Conservation (phyloP, 2,888 invertebrate genomes). For the Epirrita christyi region DNA sequence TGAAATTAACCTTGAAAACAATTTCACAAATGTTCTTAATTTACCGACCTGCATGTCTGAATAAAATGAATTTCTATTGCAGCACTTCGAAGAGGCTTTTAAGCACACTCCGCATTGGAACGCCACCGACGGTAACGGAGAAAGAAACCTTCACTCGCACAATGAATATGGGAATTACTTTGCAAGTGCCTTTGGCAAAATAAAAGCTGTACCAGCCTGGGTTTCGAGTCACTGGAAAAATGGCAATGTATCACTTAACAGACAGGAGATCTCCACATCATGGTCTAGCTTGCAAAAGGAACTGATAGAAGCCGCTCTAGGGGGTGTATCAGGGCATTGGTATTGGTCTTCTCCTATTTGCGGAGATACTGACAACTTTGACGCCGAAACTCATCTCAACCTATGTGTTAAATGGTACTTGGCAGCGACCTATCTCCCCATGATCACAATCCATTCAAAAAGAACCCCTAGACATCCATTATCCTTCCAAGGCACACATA, state of each 20-base stretch:
- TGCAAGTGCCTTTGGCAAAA: conserved; percentile 52
- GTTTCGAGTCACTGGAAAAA: conserved; percentile 68
- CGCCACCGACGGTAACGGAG: conserved; percentile 51
- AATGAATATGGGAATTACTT: conserved; percentile 85
- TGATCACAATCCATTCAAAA: conserved; percentile 81
- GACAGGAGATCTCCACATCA: conserved; percentile 81
- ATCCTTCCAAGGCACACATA: conserved; percentile 72
- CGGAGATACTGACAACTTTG: conserved; percentile 78
- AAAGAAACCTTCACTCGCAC: conserved; percentile 73
- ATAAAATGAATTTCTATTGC: conserved; percentile 31
- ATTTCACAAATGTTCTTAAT: no score
- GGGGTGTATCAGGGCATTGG: conserved; percentile 78
- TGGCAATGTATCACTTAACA: conserved; percentile 58
- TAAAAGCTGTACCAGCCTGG: conserved; percentile 52
- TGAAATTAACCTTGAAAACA: no score
- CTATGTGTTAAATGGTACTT: conserved; percentile 89
- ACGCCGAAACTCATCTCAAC: conserved; percentile 61
- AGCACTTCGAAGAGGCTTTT: conserved; percentile 74
- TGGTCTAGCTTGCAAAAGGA: conserved; percentile 85
- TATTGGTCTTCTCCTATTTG: conserved; percentile 84
- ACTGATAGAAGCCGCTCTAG: conserved; percentile 76
- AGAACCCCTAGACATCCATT: conserved; percentile 68
- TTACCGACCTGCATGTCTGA: no score
- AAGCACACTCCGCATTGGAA: conserved; percentile 82
- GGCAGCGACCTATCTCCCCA: conserved; percentile 86